A percentile compares a stretch with the other conserved stretches of the same genome.
Conservation (phyloP, 2,888 invertebrate species). For the Cryptus armator region DNA sequence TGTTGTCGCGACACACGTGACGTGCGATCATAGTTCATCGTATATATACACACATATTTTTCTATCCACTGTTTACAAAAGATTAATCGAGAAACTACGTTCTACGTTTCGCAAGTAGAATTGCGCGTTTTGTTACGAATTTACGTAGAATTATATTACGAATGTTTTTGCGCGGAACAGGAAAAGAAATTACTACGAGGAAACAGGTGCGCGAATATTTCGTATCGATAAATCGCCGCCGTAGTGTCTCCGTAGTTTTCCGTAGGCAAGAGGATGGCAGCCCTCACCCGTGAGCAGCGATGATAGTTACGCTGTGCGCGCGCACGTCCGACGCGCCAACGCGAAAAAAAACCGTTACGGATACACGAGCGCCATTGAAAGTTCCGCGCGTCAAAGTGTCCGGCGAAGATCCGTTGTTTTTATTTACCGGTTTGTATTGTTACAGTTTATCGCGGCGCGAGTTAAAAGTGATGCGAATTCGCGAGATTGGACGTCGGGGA, state of each 20-base stretch:
- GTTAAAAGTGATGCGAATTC: background rate
- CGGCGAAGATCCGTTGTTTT: background rate
- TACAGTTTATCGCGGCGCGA: background rate
- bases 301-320: background rate
- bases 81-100: background rate
- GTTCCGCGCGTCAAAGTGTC: background rate
- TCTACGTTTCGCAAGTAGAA: background rate
- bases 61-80: background rate
- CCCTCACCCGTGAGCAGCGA: background rate
- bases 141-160: background rate
- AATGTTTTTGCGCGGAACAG: background rate
- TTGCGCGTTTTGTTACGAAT: background rate
- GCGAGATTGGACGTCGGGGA: background rate
- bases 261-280: background rate
- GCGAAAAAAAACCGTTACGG: conserved; percentile 5
- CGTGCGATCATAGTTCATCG: background rate
- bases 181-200: background rate
- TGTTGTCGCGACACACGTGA: conserved; percentile 2
- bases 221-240: background rate
- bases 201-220: background rate
- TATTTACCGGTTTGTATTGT: background rate
- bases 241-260: background rate
- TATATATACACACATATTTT: background rate
- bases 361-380: background rate
- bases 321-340: background rate